Evolutionary conservation across 2,797 vertebrate genomes (phyloP), one percentile per base, ranked within the genome.

Genomic region (Petrocephalus schoutedeni): DNA sequence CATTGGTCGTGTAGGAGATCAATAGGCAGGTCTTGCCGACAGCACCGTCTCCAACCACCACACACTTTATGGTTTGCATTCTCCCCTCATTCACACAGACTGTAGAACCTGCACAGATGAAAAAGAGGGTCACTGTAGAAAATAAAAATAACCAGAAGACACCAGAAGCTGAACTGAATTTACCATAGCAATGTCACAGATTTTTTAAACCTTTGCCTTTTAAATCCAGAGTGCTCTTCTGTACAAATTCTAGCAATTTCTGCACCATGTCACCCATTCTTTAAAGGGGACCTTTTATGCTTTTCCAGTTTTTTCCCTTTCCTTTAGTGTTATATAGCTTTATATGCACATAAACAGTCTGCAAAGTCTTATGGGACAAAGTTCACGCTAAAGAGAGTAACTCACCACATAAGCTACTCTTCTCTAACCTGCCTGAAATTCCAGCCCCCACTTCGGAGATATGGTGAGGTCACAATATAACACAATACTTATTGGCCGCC

Each of bases 61-160:
- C 97, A 85, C 97, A 99, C 95, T 98, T 99, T 93, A 98, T 98
- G 2, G 96, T 98, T 96, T 98, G 97, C 97, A 98, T 98, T 91
- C 96, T 98, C 97, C 91, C 94, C 95, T 93, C 93, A 93, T 95
- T 94, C 94, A 94, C 94, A 94, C 92, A 91, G 93, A 92, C 94
- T 95, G 94, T 93, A 93, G 94, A 93, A 95, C 95, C 95, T 96
- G 91, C 87, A 86, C 90, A 91, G 86, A 93, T 4, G 87, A 80
- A 85, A 88, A 89, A 58, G 4, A 57, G 54, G 91, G 82, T 41
- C 90, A 91, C 88, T 57, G 54, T n/a, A 85, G 49, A 85, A 56
- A 85, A 85, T 28, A 74, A 16, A 54, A 56, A 16, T 0, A 74
- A 32, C 28, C 9, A 51, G 2, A 14, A 51, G 28, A 71, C 16